Evolutionary conservation across 2,113 vertebrate genomes (phyloP).

Genomic region (Mesembrinibis cayennensis): DNA sequence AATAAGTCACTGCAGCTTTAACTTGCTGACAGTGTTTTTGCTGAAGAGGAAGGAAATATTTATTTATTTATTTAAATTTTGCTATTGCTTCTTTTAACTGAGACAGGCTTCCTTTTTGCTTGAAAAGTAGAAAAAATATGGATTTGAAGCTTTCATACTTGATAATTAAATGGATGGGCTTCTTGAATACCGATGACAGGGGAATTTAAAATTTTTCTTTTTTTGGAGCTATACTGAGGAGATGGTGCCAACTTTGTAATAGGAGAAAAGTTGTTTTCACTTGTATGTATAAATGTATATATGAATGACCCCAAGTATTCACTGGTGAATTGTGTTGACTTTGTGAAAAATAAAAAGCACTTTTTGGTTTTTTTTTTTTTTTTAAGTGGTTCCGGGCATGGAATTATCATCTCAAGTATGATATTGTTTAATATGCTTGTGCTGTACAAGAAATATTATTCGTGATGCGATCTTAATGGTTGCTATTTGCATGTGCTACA

Average conservation of each 20-base stretch:
- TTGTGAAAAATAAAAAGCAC: background rate
- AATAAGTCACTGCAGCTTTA: background rate
- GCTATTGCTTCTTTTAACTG: background rate
- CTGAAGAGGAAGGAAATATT: constrained; percentile 32
- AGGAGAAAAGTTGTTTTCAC: background rate
- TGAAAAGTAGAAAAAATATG: background rate
- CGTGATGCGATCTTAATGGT: background rate
- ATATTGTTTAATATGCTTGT: background rate
- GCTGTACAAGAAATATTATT: background rate
- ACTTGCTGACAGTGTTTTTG: constrained; percentile 6
- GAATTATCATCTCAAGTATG: background rate
- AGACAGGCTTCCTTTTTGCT: background rate
- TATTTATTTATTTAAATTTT: background rate
- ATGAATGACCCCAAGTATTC: background rate
- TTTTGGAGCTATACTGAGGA: background rate
- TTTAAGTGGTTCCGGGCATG: background rate
- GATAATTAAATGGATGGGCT: background rate
- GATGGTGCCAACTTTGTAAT: background rate
- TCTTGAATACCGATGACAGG: background rate
- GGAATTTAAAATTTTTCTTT: background rate
- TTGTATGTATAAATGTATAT: background rate
- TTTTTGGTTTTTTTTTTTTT: background rate
- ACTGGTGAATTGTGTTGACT: background rate
- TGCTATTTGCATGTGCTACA: background rate
- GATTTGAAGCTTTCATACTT: background rate